Conservation (phyloP, 2,888 invertebrate species). For the Drosophila leonis region DNA sequence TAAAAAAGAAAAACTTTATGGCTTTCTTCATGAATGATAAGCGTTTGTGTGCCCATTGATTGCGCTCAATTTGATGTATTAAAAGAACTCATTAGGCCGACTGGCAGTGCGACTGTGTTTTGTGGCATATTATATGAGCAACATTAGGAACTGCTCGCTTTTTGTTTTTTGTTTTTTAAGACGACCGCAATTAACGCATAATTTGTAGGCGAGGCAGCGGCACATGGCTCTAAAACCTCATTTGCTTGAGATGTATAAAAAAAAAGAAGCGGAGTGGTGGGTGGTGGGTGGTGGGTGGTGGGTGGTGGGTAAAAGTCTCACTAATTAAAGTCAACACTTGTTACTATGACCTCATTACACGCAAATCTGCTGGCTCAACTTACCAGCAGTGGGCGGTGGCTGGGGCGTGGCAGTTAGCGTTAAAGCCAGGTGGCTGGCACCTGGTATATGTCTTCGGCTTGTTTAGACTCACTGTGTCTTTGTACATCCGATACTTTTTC, state of each 20-base stretch:
- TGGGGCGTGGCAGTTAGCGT: neutral
- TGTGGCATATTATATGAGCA: conserved; percentile 1
- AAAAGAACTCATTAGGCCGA: neutral
- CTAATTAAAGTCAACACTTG: conserved; percentile 81
- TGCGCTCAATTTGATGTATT: conserved; percentile 4
- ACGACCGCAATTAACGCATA: conserved; percentile 59
- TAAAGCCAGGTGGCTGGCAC: conserved; percentile 51
- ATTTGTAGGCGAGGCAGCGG: conserved; percentile 55
- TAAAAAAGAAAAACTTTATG: neutral
- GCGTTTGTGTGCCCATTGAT: neutral
- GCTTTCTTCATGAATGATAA: neutral
- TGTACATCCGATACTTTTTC: conserved; percentile 79
- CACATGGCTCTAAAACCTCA: conserved; percentile 56
- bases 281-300: neutral
- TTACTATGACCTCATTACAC: conserved; percentile 77
- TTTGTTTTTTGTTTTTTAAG: neutral
- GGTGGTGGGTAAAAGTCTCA: conserved; percentile 24
- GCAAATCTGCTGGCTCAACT: conserved; percentile 66
- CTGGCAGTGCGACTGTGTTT: neutral
- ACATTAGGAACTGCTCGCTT: conserved; percentile 2
- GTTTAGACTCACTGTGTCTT: conserved; percentile 60
- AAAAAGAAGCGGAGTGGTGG: neutral
- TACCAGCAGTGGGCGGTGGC: conserved; percentile 18
- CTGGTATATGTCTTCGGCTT: conserved; percentile 68
- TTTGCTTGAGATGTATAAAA: conserved; percentile 29